These are phyloP conservation scores for Daubentonia madagascariensis DNA, from an alignment of 2,113 vertebrate species.

Conservation along the genomic window DNA sequence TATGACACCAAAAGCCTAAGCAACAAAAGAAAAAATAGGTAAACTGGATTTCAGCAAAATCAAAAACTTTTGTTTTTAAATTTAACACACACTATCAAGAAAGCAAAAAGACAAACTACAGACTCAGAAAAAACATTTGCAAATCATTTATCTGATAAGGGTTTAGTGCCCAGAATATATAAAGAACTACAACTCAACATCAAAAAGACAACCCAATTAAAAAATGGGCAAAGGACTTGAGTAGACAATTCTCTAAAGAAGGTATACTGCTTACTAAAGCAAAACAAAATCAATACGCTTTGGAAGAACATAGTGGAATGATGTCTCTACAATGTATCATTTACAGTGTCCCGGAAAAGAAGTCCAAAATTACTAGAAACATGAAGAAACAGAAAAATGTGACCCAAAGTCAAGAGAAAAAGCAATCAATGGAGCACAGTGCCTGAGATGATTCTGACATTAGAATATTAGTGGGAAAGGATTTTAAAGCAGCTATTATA, in stretches of 20 bases:
- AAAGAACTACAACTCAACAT: neutral
- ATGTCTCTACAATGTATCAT: neutral
- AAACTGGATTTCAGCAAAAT: neutral
- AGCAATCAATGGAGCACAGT: neutral
- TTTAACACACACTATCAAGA: too few relatives aligned
- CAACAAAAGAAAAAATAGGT: neutral
- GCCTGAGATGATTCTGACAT: neutral
- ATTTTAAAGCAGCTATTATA: neutral
- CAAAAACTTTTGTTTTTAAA: neutral
- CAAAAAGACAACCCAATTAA: neutral
- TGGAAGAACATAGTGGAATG: too few relatives aligned
- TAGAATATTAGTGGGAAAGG: neutral
- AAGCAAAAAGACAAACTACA: neutral
- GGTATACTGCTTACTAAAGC: neutral
- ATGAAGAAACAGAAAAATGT: too few relatives aligned
- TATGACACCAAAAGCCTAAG: neutral
- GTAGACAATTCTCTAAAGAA: neutral
- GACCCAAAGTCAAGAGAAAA: neutral
- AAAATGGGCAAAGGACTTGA: neutral
- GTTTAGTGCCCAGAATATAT: neutral
- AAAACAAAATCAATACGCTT: too few relatives aligned
- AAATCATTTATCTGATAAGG: neutral
- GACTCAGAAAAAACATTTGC: neutral
- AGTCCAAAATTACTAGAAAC: neutral
- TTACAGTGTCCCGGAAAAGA: neutral